Evolutionary conservation across 1,140 invertebrate genomes (phyloP), one percentile per base, ranked within the genome.

Genomic region (Ceratoteleas bidentatus): DNA sequence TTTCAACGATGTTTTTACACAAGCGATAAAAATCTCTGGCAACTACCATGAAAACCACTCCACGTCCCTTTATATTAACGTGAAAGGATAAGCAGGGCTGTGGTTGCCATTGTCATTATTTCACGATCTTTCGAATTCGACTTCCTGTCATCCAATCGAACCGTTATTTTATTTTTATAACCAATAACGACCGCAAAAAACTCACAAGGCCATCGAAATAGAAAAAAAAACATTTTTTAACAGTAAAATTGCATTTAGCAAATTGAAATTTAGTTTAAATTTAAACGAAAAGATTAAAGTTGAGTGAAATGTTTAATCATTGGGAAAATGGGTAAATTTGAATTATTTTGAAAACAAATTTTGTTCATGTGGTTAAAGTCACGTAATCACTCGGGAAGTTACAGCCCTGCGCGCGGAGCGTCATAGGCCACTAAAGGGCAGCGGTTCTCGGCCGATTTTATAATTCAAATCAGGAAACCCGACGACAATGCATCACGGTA

Each of bases 401-500:
- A 64, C 75, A 79, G 52, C 54, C 60, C 62, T 76, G 75, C 49
- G 14, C 3, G 0, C 32, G 43, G 54, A 66, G 82, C 74, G 81
- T 83, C 77, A 69, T 15, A 9, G 50, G 36, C 50, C 72, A 64
- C 74, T 82, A 83, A 83, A 80, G 60, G 73, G 34, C 77, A 74
- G 53, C 56, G 61, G 69, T 79, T 76, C 77, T 83, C 69, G 65
- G 52, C 45, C 61, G 72, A 83, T 84, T 83, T 84, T 81, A 78
- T 69, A 84, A 84, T 82, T 78, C 69, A 60, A 79, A 78, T 61
- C 53, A 54, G 74, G 61, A 73, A 84, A 84, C 15, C 40, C 6
- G 45, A 50, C 40, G 50, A 72, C 54, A 73, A 76, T 77, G 43
- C 45, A 49, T 62, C 32, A 34, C 7, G 8, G n/a, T 54, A 54